Conservation (phyloP, 2,888 invertebrate genomes). For the Agrochola macilenta region DNA sequence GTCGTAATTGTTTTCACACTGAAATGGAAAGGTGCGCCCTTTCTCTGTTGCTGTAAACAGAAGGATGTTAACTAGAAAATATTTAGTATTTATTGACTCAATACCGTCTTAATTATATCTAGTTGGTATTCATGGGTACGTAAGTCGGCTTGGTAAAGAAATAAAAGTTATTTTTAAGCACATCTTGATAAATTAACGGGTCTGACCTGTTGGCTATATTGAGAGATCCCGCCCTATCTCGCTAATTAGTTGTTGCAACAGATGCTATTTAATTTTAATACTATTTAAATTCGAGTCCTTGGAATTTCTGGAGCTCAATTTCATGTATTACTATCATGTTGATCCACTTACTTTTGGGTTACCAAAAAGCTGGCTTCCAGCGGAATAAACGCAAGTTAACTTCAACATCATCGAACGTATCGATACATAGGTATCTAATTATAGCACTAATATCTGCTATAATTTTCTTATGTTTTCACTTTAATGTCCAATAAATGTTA, state of each 20-base stretch:
- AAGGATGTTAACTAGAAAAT: neutral
- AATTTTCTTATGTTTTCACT: neutral
- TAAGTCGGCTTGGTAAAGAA: neutral
- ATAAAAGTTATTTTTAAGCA: constrained; percentile 39
- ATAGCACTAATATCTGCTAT: too few species aligned
- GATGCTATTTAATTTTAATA: constrained; percentile 8
- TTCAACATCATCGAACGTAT: too few species aligned
- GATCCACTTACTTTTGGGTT: neutral
- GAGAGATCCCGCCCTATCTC: constrained; percentile 9
- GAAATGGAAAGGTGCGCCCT: constrained; percentile 25
- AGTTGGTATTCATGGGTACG: neutral
- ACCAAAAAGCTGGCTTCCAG: neutral
- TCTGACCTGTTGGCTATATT: constrained; percentile 39
- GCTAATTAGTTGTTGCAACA: constrained; percentile 35
- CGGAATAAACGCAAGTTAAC: neutral
- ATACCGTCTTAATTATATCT: neutral
- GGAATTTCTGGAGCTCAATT: neutral
- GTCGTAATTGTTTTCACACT: constrained; percentile 39
- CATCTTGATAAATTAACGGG: constrained; percentile 44
- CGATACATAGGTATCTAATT: neutral
- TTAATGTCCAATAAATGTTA: neutral
- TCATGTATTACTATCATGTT: neutral
- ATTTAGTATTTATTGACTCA: neutral
- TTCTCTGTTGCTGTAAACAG: neutral
- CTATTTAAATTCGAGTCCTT: constrained; percentile 11